phyloP scores from a whole-genome alignment of 2,888 invertebrate genomes.

The Lamellibrachia satsuma region DNA sequence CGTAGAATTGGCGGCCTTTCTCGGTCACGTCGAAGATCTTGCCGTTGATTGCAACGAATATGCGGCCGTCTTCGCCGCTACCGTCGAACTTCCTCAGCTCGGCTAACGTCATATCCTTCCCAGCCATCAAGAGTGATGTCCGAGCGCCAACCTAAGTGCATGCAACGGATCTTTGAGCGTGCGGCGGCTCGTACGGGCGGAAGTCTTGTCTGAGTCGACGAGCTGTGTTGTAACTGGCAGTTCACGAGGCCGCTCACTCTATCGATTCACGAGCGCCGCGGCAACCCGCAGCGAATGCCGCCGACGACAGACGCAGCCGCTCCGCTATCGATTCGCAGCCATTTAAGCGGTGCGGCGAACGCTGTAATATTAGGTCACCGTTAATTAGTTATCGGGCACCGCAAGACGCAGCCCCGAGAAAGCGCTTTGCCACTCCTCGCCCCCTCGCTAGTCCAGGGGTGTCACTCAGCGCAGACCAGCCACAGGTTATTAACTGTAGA shows the following conservation, averaged over 20 bases:
- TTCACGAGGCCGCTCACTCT: neutral
- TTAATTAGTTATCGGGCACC: neutral
- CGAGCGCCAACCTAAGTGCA: neutral
- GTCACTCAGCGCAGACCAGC: neutral
- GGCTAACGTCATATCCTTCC: conserved; percentile 1
- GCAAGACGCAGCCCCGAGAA: neutral
- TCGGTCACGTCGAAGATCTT: conserved; percentile 39
- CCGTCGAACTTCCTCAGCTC: neutral
- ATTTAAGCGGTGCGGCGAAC: neutral
- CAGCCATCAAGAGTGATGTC: neutral
- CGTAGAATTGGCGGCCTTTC: conserved; percentile 36
- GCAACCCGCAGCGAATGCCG: neutral
- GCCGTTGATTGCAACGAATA: conserved; percentile 36
- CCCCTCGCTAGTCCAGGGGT: neutral
- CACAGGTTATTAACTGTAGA: neutral
- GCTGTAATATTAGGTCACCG: neutral
- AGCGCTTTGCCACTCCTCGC: neutral
- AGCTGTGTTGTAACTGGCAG: neutral
- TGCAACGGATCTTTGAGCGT: neutral
- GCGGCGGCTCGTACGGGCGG: no score
- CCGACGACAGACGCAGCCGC: neutral
- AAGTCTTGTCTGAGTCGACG: neutral
- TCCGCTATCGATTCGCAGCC: neutral
- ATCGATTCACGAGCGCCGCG: neutral
- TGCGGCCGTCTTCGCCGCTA: neutral